Base-by-base conservation (phyloP, 2,888 invertebrate species). In the Operophtera brumata region DNA sequence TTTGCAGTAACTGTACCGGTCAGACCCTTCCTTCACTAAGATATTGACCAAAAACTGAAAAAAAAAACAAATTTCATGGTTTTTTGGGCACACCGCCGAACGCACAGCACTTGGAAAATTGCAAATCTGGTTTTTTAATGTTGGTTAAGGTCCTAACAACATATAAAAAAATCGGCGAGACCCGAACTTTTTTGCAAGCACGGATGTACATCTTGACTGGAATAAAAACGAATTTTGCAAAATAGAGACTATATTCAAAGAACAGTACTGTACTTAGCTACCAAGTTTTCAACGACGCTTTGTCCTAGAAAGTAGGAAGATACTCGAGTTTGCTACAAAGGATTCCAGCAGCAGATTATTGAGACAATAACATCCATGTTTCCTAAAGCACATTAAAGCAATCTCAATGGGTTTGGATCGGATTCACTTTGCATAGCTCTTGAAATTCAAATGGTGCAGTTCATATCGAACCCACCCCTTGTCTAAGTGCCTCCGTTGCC, bases 381-480 rank as follows among this genome's bases (percentile, higher is more conserved):
- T 71, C 62, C 67, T 64, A 72, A 70, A 73, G 73, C 66, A 80
- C 75, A 77, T 80, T 79, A 75, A 75, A 76, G 65, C 72, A 72
- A 70, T 72, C 71, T 75, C 72, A 64, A 77, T 75, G 67, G 78
- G 68, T 75, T 77, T 65, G 71, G 77, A 79, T 78, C 80, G 75
- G 79, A 78, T 79, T 82, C 80, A 75, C 85, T 87, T 89, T 88
- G 86, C 87, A 86, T 84, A 87, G 83, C 85, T 78, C 86, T 89
- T 87, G 83, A 86, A 84, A 86, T 86, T 88, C 87, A 85, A 88
- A 88, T 86, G 81, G 79, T 83, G 83, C 85, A 85, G 80, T 84
- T 84, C 81, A 86, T 86, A 88, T 86, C 70, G 78, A 77, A 78
- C 72, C 75, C 77, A 77, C 80, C 78, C 73, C 74, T 68, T 77